A percentile compares a stretch with the other conserved stretches of the same genome.
These are phyloP conservation scores for Aphis gossypii DNA, from an alignment of 1,140 invertebrate species.

Conservation along the genomic window DNA sequence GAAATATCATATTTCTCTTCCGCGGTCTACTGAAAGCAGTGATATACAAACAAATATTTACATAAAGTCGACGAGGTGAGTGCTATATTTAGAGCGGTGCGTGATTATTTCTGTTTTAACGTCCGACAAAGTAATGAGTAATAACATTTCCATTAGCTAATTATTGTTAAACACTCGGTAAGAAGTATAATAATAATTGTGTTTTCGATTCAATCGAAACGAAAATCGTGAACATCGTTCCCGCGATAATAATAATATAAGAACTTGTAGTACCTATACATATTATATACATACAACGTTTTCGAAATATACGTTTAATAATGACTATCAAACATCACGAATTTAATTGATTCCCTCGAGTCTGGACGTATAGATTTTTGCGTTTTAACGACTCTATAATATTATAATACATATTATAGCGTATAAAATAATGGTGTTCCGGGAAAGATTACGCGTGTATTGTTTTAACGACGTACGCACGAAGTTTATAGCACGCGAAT, in stretches of 20 bases:
- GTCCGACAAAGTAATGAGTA: background rate
- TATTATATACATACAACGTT: background rate
- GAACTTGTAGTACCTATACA: background rate
- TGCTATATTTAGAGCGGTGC: background rate
- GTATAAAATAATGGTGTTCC: background rate
- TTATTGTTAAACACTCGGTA: background rate
- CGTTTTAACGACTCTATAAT: background rate
- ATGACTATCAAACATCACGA: background rate
- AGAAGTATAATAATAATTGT: background rate
- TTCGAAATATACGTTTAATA: background rate
- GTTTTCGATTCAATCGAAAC: background rate
- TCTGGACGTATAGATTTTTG: background rate
- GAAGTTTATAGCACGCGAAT: background rate
- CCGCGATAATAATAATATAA: background rate
- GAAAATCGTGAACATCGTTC: background rate
- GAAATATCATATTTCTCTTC: background rate
- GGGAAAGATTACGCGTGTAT: background rate
- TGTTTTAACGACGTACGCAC: background rate
- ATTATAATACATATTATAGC: background rate
- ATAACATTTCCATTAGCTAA: conserved; percentile 7
- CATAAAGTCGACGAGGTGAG: background rate
- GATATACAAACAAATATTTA: background rate
- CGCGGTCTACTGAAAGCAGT: background rate
- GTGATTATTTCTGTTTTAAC: background rate
- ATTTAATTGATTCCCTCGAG: background rate